These are phyloP conservation scores for Plestiodon gilberti DNA, from an alignment of 2,113 vertebrate genomes.

Conservation along the genomic window DNA sequence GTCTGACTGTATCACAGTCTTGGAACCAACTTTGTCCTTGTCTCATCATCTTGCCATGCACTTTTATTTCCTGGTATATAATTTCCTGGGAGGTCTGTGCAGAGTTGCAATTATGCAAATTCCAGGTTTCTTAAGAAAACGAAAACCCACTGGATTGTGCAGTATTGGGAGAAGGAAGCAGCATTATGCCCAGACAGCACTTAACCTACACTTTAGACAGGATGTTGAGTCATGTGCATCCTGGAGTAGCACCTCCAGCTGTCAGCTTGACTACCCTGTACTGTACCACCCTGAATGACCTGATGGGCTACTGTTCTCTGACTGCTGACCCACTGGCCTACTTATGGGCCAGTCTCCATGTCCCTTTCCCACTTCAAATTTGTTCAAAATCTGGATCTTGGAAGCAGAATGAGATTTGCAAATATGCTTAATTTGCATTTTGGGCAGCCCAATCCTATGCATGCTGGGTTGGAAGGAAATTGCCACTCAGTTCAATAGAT, in stretches of 20 bases:
- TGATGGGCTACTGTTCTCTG: background rate
- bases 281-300: no score
- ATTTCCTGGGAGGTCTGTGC: background rate
- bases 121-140: background rate
- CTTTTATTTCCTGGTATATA: background rate
- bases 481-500: background rate
- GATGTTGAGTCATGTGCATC: background rate
- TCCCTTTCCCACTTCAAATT: background rate
- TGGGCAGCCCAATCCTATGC: background rate
- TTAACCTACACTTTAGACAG: no score
- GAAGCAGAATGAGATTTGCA: background rate
- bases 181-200: no score
- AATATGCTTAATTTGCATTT: background rate
- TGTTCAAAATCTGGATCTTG: background rate
- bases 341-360: background rate
- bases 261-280: background rate
- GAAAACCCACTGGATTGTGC: background rate
- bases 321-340: background rate
- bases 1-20: background rate
- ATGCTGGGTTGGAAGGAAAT: no score
- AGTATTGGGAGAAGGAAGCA: background rate
- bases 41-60: background rate
- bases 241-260: background rate
- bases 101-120: background rate
- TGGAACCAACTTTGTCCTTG: background rate